phyloP scores from a whole-genome alignment of 1,140 invertebrate genomes.

The Stegodyphus dumicola region DNA sequence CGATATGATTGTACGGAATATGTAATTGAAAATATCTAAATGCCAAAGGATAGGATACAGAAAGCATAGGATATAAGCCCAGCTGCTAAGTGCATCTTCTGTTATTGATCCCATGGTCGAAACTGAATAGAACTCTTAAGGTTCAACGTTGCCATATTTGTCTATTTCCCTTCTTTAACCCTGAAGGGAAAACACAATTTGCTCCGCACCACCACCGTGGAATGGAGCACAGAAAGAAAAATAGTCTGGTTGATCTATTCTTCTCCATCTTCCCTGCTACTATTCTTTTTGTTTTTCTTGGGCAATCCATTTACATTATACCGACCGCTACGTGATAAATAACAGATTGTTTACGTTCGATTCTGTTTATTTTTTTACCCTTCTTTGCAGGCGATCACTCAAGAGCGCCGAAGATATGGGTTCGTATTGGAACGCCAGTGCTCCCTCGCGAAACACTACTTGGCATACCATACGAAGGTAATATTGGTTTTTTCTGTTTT shows the following conservation, averaged over 20 bases:
- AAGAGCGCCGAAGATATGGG: slow-evolving; percentile 91
- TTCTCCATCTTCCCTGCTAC: neutral
- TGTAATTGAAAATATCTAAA: no score
- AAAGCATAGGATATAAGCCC: no score
- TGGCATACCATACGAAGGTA: slow-evolving; percentile 79
- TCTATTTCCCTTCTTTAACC: slow-evolving; percentile 34
- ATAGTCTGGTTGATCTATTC: neutral
- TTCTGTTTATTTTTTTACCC: slow-evolving; percentile 40
- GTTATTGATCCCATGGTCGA: neutral
- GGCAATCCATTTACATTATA: slow-evolving; percentile 57
- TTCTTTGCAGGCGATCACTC: slow-evolving; percentile 83
- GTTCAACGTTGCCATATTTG: slow-evolving; percentile 45
- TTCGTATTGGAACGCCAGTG: slow-evolving; percentile 92
- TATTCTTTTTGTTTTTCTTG: slow-evolving; percentile 33
- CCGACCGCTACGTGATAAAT: slow-evolving; percentile 40
- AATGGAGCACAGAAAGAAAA: slow-evolving; percentile 5
- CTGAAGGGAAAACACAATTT: slow-evolving; percentile 35
- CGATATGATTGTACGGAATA: no score
- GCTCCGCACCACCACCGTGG: neutral
- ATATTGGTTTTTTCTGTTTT: slow-evolving; percentile 15
- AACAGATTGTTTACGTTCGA: slow-evolving; percentile 49
- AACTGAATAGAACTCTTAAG: neutral
- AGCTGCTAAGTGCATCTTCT: neutral
- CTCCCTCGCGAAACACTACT: slow-evolving; percentile 89
- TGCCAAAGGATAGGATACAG: no score